Percentiles rank a stretch among this genome's conserved stretches.
Conservation (phyloP, 2,888 invertebrate genomes). For the Tuta absoluta region DNA sequence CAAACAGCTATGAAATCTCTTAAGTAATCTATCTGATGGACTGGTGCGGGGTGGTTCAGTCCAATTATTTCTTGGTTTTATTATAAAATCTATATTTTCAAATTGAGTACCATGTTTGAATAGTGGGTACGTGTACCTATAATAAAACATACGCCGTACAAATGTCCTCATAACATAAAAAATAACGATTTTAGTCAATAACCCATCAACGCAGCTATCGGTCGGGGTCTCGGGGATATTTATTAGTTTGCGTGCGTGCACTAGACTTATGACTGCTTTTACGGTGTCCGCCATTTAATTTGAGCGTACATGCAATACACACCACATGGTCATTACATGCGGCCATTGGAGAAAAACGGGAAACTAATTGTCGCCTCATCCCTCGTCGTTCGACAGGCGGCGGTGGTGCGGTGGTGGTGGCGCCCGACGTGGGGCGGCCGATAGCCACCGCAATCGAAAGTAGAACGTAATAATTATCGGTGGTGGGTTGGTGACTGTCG, state of each 20-base stretch:
- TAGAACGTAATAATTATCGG: constrained; percentile 76
- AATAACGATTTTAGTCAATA: constrained; percentile 53
- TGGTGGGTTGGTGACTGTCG: constrained; percentile 46
- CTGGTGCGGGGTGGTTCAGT: constrained; percentile 8
- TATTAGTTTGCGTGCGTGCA: constrained; percentile 67
- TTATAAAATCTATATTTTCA: constrained; percentile 1
- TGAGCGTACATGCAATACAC: constrained; percentile 67
- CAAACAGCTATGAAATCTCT: constrained; percentile 58
- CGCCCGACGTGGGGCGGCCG: constrained; percentile 52
- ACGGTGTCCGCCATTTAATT: constrained; percentile 72
- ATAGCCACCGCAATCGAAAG: constrained; percentile 70
- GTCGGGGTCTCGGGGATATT: constrained; percentile 54
- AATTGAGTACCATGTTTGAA: neutral
- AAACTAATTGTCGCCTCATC: constrained; percentile 76
- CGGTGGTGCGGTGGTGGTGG: constrained; percentile 42
- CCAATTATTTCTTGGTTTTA: constrained; percentile 13
- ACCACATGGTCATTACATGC: constrained; percentile 55
- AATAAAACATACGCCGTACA: neutral
- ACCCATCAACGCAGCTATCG: constrained; percentile 47
- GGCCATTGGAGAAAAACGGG: constrained; percentile 60
- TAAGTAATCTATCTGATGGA: constrained; percentile 48
- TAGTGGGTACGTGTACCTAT: neutral
- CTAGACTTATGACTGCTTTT: constrained; percentile 64
- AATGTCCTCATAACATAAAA: constrained; percentile 12
- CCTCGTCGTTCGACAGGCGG: constrained; percentile 49